A percentile compares a stretch with the other conserved stretches of the same genome.
Evolutionary conservation across 2,888 invertebrate species (phyloP).

Genomic region (Itoplectis maculator): DNA sequence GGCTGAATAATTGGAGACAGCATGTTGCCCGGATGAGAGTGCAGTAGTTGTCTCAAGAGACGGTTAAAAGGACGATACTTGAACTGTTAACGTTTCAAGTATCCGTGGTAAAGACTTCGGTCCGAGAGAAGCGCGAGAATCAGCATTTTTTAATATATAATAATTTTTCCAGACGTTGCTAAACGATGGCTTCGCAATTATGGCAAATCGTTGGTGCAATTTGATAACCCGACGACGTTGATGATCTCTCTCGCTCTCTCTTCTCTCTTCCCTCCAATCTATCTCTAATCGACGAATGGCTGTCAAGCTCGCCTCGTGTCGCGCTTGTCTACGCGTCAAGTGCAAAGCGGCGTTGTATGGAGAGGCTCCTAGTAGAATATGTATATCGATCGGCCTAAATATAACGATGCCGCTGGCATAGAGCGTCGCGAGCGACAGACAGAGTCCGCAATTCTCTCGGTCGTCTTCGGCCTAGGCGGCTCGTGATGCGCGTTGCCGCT

Average conservation of each 20-base stretch:
- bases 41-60: constrained; percentile 5
- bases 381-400: constrained; percentile 83
- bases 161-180: too few species aligned
- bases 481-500: constrained; percentile 36
- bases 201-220: constrained; percentile 2
- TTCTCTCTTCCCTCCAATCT: too few species aligned
- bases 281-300: constrained; percentile 26
- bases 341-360: constrained; percentile 16
- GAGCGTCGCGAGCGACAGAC: constrained; percentile 61
- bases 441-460: constrained; percentile 14
- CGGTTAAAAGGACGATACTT: background rate
- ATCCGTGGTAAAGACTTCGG: too few species aligned
- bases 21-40: background rate
- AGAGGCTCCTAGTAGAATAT: constrained; percentile 50
- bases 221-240: constrained; percentile 7
- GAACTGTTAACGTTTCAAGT: background rate
- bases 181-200: background rate
- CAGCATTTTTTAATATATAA: too few species aligned
- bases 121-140: too few species aligned
- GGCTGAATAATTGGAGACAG: background rate
- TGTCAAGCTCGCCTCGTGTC: constrained; percentile 51
- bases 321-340: constrained; percentile 17
- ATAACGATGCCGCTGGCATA: constrained; percentile 74
- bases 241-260: background rate
- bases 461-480: constrained; percentile 14